Evolutionary conservation across 2,113 vertebrate species (phyloP), one percentile per base, ranked within the genome.

Genomic region (Galeopterus variegatus): DNA sequence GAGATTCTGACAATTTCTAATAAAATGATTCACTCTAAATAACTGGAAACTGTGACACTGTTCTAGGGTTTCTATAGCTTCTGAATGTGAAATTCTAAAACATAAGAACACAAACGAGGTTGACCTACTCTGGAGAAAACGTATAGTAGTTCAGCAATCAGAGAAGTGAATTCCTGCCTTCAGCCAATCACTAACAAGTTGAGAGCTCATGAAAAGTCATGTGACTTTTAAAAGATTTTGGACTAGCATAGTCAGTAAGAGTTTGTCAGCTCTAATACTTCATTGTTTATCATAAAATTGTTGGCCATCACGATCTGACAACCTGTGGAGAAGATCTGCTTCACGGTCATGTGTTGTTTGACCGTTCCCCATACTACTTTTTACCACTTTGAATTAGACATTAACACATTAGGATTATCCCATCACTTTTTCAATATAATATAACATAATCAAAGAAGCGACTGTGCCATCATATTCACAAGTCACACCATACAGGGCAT

Each of bases 1-100:
- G 52, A 81, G 15, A 96, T 70, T 91, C 65, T 73, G 31, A 48
- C 41, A n/a, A 24, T 79, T 94, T 94, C 65, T 62, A 88, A 36
- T 58, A 81, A 94, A 89, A 80, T 24, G 15, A 58, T 56, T 69
- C 31, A 58, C 45, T 77, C 41, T 88, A 23, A 60, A 80, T 50
- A 18, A 56, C 12, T 76, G 45, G n/a, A 62, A 72, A 76, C n/a
- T 24, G 19, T 36, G 52, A 31, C 31, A 28, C 10, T 70, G 3
- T 77, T 73, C 18, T 85, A 65, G 11, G 67, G 1, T 19, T 52
- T 13, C 24, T 58, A 6, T 54, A 75, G 26, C 13, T 93, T 58
- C 60, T 62, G 24, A 80, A 84, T 36, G 12, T 70, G 36, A 94
- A 96, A 56, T 90, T 93, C 33, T 4, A 88, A 80, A 52, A 36